phyloP scores from a whole-genome alignment of 2,888 invertebrate species.

The Pyrochroa serraticornis region DNA sequence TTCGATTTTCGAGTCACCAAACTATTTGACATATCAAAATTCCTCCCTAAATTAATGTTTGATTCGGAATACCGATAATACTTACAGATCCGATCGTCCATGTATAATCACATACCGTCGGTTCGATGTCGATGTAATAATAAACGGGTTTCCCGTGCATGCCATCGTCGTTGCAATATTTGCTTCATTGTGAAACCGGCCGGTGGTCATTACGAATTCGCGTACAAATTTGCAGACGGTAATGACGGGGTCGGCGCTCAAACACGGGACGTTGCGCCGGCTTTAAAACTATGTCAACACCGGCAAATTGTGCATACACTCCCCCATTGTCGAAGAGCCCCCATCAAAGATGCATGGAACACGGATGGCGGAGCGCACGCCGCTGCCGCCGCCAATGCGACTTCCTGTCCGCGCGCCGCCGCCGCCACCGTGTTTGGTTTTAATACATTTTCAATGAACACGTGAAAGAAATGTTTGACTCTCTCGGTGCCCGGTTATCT shows the following conservation, averaged over 20 bases:
- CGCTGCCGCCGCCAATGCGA: neutral
- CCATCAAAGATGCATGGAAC: conserved; percentile 57
- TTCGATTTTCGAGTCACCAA: too few relatives aligned
- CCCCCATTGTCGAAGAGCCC: conserved; percentile 53
- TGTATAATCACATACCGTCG: too few relatives aligned
- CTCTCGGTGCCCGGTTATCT: conserved; percentile 35
- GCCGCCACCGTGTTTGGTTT: conserved; percentile 52
- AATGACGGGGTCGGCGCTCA: conserved; percentile 45
- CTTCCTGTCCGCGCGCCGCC: conserved; percentile 1
- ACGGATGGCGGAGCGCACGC: conserved; percentile 33
- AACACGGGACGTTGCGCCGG: conserved; percentile 42
- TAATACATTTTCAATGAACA: conserved; percentile 59
- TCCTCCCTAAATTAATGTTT: too few relatives aligned
- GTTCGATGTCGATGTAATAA: too few relatives aligned
- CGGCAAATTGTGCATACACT: conserved; percentile 58
- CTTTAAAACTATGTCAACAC: conserved; percentile 59
- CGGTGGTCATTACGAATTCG: conserved; percentile 42
- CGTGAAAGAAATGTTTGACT: conserved; percentile 50
- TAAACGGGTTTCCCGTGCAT: too few relatives aligned
- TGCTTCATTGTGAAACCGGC: conserved; percentile 7
- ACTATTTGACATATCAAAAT: too few relatives aligned
- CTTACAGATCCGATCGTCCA: too few relatives aligned
- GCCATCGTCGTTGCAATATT: neutral
- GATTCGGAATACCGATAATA: too few relatives aligned
- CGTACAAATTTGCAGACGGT: conserved; percentile 47